Evolutionary conservation across 2,113 vertebrate genomes (phyloP).

Genomic region (Ctenomys sociabilis): DNA sequence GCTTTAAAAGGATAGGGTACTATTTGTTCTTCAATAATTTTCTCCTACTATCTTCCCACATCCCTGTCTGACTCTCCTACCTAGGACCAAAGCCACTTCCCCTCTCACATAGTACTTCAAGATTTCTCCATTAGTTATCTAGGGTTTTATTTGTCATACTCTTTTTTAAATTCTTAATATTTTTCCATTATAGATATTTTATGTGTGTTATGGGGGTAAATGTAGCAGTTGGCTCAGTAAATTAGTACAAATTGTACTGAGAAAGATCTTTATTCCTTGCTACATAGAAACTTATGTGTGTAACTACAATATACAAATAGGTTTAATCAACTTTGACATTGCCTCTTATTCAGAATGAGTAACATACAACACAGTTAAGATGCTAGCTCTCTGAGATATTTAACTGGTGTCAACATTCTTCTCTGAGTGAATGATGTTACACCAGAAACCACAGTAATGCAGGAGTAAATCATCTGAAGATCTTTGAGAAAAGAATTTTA

Average conservation of each 20-base stretch:
- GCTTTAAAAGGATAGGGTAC: background rate
- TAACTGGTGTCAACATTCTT: background rate
- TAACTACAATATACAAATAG: background rate
- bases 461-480: background rate
- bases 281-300: background rate
- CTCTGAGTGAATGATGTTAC: background rate
- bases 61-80: background rate
- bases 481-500: background rate
- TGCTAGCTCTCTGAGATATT: background rate
- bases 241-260: background rate
- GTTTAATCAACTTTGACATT: background rate
- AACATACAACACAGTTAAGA: background rate
- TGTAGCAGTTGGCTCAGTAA: background rate
- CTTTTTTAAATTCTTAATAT: background rate
- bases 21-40: background rate
- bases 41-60: background rate
- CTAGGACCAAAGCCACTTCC: background rate
- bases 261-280: background rate
- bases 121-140: background rate
- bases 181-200: background rate
- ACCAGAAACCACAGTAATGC: background rate
- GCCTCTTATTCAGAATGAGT: background rate
- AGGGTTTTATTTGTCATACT: background rate
- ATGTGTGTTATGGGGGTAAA: background rate
- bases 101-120: background rate